phyloP scores from a whole-genome alignment of 1,140 invertebrate species.

The Pogonus chalceus region DNA sequence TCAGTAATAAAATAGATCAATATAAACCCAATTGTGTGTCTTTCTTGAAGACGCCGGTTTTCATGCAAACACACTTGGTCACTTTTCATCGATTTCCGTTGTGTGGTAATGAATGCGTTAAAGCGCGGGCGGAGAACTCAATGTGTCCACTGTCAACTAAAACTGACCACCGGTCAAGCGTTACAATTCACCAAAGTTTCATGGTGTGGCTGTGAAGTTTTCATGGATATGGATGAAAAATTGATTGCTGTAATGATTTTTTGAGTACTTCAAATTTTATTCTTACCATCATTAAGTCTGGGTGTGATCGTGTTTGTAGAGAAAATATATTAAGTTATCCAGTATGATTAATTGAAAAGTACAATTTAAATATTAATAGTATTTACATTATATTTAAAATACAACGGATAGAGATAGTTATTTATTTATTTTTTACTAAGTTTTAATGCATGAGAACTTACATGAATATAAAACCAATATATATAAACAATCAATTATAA shows the following conservation, averaged over 20 bases:
- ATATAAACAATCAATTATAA: too few relatives aligned
- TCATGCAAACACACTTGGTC: neutral
- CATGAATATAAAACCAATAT: too few relatives aligned
- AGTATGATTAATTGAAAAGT: too few relatives aligned
- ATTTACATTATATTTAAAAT: too few relatives aligned
- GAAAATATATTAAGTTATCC: too few relatives aligned
- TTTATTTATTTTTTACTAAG: too few relatives aligned
- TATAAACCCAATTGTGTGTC: neutral
- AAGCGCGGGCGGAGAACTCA: neutral
- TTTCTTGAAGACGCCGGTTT: neutral
- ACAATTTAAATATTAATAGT: too few relatives aligned
- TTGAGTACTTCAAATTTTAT: neutral
- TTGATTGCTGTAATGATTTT: slow-evolving; percentile 1
- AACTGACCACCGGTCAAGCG: neutral
- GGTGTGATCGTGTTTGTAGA: too few relatives aligned
- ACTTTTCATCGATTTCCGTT: neutral
- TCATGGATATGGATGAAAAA: neutral
- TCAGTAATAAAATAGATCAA: neutral
- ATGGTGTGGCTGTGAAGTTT: neutral
- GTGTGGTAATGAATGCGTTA: neutral
- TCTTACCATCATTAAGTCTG: too few relatives aligned
- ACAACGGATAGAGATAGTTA: too few relatives aligned
- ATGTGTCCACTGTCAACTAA: neutral
- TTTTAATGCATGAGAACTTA: too few relatives aligned
- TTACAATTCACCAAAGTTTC: slow-evolving; percentile 1